A percentile compares a stretch with the other conserved stretches of the same genome.
phyloP scores from a whole-genome alignment of 2,797 vertebrate genomes.

The Parauchenoglanis ngamensis region DNA sequence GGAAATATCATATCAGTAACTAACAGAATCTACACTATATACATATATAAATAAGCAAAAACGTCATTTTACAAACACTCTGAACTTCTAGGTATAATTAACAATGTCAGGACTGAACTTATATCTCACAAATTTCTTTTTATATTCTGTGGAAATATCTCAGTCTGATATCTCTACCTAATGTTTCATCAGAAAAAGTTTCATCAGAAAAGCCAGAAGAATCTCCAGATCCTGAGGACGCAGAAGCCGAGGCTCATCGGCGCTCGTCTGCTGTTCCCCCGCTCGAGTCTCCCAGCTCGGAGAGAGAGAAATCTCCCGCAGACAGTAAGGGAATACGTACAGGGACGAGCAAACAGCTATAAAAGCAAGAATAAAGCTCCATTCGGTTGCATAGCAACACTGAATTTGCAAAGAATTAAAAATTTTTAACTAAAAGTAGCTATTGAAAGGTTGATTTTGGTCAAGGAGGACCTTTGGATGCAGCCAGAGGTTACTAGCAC shows the following conservation, averaged over 20 bases:
- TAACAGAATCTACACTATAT: too few relatives aligned
- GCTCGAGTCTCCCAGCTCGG: slow-evolving; percentile 9
- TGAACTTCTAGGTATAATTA: not conserved
- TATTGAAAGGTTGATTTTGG: not conserved
- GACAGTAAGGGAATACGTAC: not conserved
- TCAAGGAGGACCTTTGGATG: not conserved
- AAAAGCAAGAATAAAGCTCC: not conserved
- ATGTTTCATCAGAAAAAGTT: not conserved
- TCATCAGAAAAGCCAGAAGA: slow-evolving; percentile 6
- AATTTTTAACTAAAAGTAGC: not conserved
- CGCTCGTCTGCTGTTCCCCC: not conserved
- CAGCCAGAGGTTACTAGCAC: not conserved
- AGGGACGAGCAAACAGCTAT: not conserved
- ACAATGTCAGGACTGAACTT: too few relatives aligned
- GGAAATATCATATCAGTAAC: too few relatives aligned
- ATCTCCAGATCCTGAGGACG: slow-evolving; percentile 2
- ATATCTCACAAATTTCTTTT: not conserved
- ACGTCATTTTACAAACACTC: too few relatives aligned
- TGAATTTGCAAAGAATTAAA: not conserved
- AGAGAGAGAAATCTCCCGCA: slow-evolving; percentile 31
- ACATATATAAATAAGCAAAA: too few relatives aligned
- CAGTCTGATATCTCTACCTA: not conserved
- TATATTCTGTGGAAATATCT: not conserved
- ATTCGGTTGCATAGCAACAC: not conserved
- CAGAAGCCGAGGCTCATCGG: not conserved